Conservation (phyloP, 2,113 vertebrate genomes). For the Solea senegalensis region DNA sequence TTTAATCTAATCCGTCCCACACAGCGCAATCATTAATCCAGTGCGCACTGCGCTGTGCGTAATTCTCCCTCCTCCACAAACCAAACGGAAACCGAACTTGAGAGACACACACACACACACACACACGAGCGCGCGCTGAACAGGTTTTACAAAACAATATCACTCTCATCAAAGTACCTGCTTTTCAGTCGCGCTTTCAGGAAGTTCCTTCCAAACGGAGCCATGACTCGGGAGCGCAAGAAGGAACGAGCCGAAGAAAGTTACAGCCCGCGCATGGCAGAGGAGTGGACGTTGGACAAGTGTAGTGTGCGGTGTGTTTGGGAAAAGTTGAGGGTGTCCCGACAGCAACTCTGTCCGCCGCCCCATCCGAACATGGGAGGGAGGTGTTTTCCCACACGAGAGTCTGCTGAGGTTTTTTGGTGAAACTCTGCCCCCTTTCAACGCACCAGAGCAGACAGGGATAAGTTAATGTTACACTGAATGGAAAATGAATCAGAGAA, state of each 20-base stretch:
- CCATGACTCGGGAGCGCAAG: conserved; percentile 79
- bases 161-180: conserved; percentile 80
- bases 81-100: not conserved
- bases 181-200: conserved; percentile 91
- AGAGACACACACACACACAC: not conserved
- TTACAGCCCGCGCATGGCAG: conserved; percentile 56
- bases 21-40: not conserved
- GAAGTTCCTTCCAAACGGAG: conserved; percentile 92
- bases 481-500: too few relatives aligned
- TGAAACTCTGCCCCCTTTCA: conserved; percentile 66
- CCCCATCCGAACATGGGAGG: conserved; percentile 34
- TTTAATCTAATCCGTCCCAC: not conserved
- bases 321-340: conserved; percentile 58
- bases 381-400: conserved; percentile 46
- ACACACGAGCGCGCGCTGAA: not conserved
- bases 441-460: conserved; percentile 2
- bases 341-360: conserved; percentile 50
- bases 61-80: conserved; percentile 12
- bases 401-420: not conserved
- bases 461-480: too few relatives aligned
- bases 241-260: not conserved
- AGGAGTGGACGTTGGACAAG: not conserved
- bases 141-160: conserved; percentile 21
- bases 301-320: conserved; percentile 8
- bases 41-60: conserved; percentile 10